phyloP scores from a whole-genome alignment of 2,113 vertebrate genomes.

The Spilogale gracilis region DNA sequence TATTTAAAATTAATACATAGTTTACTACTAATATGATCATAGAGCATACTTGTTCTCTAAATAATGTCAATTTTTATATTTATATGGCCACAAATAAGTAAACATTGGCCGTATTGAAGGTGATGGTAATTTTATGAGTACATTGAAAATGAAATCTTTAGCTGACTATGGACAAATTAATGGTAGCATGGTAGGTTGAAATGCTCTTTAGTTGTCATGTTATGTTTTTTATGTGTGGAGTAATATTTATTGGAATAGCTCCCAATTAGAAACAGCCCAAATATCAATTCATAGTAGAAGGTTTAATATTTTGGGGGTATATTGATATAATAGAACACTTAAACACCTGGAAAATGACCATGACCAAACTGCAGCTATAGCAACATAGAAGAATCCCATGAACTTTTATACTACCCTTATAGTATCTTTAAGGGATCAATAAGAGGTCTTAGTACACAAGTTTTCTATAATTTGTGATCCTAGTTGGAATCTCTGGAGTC shows the following conservation, averaged over 20 bases:
- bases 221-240: neutral
- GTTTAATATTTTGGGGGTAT: conserved; percentile 30
- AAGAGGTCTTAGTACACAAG: neutral
- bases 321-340: neutral
- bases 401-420: neutral
- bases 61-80: conserved; percentile 27
- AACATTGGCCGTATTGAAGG: neutral
- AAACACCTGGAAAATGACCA: neutral
- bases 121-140: neutral
- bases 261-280: neutral
- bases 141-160: neutral
- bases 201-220: neutral
- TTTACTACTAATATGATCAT: neutral
- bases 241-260: conserved; percentile 1
- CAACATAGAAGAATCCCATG: neutral
- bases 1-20: conserved; percentile 30
- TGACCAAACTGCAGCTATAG: neutral
- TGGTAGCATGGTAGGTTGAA: neutral
- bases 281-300: neutral
- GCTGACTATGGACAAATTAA: neutral
- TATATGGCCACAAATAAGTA: neutral
- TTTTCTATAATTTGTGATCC: neutral
- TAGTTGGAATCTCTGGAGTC: neutral
- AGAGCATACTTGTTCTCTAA: neutral
- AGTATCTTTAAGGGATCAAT: neutral